These are phyloP conservation scores for Hedychridium roseum DNA, from an alignment of 2,888 invertebrate genomes.

Conservation along the genomic window DNA sequence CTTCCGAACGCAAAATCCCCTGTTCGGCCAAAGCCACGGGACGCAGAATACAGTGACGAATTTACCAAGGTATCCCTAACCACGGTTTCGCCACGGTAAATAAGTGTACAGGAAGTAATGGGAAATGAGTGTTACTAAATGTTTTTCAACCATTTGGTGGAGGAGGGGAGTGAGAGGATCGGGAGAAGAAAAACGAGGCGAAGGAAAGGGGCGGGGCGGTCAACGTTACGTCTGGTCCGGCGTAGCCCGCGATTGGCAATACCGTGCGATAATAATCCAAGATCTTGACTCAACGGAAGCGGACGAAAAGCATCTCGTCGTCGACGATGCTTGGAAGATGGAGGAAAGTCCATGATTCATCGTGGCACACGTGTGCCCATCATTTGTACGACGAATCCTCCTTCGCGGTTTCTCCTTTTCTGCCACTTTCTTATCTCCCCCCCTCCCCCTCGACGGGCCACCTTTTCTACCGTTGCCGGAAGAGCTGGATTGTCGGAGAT, in stretches of 20 bases:
- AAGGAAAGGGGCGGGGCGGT: not conserved
- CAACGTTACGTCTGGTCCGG: not conserved
- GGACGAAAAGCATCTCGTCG: too few relatives aligned
- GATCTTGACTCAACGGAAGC: not conserved
- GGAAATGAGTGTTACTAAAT: too few relatives aligned
- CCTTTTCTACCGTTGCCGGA: not conserved
- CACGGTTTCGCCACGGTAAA: too few relatives aligned
- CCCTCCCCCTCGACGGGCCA: not conserved
- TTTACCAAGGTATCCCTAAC: too few relatives aligned
- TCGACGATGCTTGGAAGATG: too few relatives aligned
- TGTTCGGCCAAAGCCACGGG: too few relatives aligned
- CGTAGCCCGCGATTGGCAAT: not conserved
- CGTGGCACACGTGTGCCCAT: conserved; percentile 18
- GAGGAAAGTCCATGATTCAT: conserved; percentile 24
- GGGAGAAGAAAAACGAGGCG: too few relatives aligned
- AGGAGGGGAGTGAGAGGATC: too few relatives aligned
- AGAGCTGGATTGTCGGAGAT: not conserved
- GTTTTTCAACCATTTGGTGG: too few relatives aligned
- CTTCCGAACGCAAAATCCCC: conserved; percentile 34
- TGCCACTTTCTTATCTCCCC: not conserved
- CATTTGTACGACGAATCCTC: conserved; percentile 29
- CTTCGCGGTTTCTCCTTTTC: conserved; percentile 1
- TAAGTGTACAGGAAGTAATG: too few relatives aligned
- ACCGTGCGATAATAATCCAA: not conserved
- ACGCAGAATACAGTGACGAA: too few relatives aligned